These are phyloP conservation scores for Gasterosteus nipponicus DNA, from an alignment of 2,113 vertebrate genomes.

Conservation along the genomic window DNA sequence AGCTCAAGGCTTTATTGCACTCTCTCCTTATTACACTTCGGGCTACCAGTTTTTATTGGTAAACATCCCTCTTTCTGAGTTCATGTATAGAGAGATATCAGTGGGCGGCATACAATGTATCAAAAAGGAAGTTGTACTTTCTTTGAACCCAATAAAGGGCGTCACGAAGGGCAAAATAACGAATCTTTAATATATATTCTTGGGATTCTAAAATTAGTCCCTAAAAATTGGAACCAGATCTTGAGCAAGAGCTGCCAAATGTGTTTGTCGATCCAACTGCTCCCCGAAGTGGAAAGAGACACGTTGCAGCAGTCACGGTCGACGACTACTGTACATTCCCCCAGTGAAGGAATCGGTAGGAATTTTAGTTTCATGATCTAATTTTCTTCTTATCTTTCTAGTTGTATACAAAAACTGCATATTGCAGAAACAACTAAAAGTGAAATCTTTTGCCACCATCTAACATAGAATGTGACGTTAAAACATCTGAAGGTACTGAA, in stretches of 20 bases:
- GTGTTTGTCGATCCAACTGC: slow-evolving; percentile 11
- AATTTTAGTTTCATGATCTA: background rate
- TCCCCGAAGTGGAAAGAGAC: slow-evolving; percentile 11
- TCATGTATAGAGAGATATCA: slow-evolving; percentile 25
- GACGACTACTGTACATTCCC: background rate
- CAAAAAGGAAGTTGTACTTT: background rate
- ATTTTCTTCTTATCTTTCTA: background rate
- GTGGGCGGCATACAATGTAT: background rate
- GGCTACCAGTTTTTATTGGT: slow-evolving; percentile 17
- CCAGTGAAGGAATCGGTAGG: background rate
- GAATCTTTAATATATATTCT: slow-evolving; percentile 2
- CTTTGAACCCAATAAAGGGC: background rate
- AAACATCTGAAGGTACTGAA: background rate
- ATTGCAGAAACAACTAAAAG: background rate
- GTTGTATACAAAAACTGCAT: background rate
- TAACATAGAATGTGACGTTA: background rate
- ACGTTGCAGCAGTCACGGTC: background rate
- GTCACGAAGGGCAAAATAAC: background rate
- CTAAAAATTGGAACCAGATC: background rate
- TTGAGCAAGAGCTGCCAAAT: background rate
- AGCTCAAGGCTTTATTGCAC: slow-evolving; percentile 30
- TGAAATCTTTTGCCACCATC: background rate
- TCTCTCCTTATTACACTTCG: slow-evolving; percentile 25
- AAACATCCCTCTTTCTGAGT: slow-evolving; percentile 10
- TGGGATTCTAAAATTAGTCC: slow-evolving; percentile 13